Conservation (phyloP, 2,797 vertebrate species). For the Bufotes viridis region DNA sequence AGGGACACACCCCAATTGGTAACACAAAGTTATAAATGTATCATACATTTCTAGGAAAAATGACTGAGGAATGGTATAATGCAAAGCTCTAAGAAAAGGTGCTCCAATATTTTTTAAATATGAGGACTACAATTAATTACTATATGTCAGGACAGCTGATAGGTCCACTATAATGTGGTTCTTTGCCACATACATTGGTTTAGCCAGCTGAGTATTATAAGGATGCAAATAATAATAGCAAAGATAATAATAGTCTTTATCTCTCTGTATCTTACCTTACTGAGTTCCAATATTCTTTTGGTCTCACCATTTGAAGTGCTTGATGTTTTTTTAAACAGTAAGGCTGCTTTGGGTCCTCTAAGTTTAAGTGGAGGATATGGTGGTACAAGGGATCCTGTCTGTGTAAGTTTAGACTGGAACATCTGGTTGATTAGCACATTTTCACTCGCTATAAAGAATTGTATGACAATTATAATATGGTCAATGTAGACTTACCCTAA, state of each 20-base stretch:
- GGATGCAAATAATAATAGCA: background rate
- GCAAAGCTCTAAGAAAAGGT: too few species aligned
- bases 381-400: slow-evolving; percentile 89
- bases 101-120: too few species aligned
- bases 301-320: slow-evolving; percentile 72
- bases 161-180: too few species aligned
- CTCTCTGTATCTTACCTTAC: slow-evolving; percentile 79
- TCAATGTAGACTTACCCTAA: background rate
- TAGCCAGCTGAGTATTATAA: background rate
- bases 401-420: slow-evolving; percentile 93
- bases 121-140: too few species aligned
- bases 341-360: slow-evolving; percentile 81
- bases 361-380: slow-evolving; percentile 79
- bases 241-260: background rate
- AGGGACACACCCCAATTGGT: too few species aligned
- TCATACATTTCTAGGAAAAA: too few species aligned
- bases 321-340: slow-evolving; percentile 79
- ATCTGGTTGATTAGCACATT: slow-evolving; percentile 90
- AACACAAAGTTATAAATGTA: too few species aligned
- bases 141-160: too few species aligned
- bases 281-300: slow-evolving; percentile 84
- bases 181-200: background rate
- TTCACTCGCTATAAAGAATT: slow-evolving; percentile 85
- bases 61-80: too few species aligned
- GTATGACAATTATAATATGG: background rate